Evolutionary conservation across 2,797 vertebrate species (phyloP).

Genomic region (Masticophis lateralis): DNA sequence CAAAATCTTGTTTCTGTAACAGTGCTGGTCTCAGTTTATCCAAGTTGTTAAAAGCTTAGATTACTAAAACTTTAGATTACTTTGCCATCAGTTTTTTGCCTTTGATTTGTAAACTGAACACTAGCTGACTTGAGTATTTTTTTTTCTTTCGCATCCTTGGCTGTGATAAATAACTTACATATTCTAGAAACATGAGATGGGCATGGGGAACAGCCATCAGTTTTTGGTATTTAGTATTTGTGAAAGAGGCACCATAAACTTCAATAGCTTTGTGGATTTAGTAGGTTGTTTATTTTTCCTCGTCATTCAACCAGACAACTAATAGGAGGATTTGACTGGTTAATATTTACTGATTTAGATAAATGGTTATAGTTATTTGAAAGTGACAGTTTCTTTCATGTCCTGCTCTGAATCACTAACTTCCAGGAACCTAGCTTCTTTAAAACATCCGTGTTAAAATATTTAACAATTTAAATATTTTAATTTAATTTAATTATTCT

Average conservation of each 20-base stretch:
- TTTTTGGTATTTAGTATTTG: slow-evolving; percentile 46
- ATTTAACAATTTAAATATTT: background rate
- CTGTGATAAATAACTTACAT: background rate
- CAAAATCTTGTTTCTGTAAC: slow-evolving; percentile 18
- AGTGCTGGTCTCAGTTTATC: slow-evolving; percentile 6
- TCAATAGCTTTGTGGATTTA: slow-evolving; percentile 44
- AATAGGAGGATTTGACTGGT: slow-evolving; percentile 35
- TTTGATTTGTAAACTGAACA: slow-evolving; percentile 35
- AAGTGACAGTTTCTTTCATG: slow-evolving; percentile 35
- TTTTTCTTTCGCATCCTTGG: background rate
- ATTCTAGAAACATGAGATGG: background rate
- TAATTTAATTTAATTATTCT: background rate
- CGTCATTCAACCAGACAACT: background rate
- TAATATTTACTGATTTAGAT: slow-evolving; percentile 58
- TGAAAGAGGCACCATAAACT: slow-evolving; percentile 40
- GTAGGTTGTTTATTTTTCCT: slow-evolving; percentile 19
- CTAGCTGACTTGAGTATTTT: slow-evolving; percentile 14
- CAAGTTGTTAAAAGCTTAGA: slow-evolving; percentile 21
- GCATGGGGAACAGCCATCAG: background rate
- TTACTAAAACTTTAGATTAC: slow-evolving; percentile 26
- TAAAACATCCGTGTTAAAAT: background rate
- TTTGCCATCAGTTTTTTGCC: background rate
- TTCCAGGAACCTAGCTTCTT: background rate
- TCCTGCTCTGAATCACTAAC: slow-evolving; percentile 28
- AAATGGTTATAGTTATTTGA: slow-evolving; percentile 43